Evolutionary conservation across 2,797 vertebrate species (phyloP).

Genomic region (Xyrichtys novacula): DNA sequence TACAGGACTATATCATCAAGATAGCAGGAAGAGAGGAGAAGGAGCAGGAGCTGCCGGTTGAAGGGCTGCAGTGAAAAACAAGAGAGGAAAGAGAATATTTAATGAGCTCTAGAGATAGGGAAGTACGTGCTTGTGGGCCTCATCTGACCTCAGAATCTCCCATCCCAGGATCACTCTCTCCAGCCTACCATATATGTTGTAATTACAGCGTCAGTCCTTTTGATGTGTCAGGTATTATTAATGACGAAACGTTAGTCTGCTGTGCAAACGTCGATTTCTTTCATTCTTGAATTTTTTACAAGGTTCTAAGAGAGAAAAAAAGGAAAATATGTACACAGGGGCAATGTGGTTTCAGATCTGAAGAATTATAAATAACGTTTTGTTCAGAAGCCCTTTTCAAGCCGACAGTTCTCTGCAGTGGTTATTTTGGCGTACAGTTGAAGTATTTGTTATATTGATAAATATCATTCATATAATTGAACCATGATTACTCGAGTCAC

Average conservation of each 20-base stretch:
- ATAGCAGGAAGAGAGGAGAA: constrained; percentile 61
- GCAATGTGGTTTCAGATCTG: not conserved
- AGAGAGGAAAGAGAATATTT: constrained; percentile 54
- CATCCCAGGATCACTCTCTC: constrained; percentile 26
- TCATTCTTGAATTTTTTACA: not conserved
- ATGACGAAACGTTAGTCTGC: constrained; percentile 9
- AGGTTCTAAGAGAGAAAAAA: not conserved
- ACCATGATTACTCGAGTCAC: not conserved
- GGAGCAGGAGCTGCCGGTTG: constrained; percentile 24
- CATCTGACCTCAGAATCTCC: constrained; percentile 39
- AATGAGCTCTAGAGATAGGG: constrained; percentile 48
- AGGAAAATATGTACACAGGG: not conserved
- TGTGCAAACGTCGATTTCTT: constrained; percentile 2
- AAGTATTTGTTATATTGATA: not conserved
- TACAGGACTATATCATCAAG: constrained; percentile 64
- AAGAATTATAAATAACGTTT: not conserved
- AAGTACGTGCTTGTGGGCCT: constrained; percentile 14
- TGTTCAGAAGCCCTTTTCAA: not conserved
- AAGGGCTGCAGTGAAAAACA: constrained; percentile 48
- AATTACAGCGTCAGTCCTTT: constrained; percentile 23
- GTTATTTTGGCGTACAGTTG: not conserved
- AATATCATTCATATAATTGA: not conserved
- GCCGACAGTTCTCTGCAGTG: not conserved
- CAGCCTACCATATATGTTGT: constrained; percentile 16
- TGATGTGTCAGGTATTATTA: constrained; percentile 28